A percentile compares a stretch with the other conserved stretches of the same genome.
phyloP scores from a whole-genome alignment of 1,140 invertebrate genomes.

The Xylocopa sonorina region DNA sequence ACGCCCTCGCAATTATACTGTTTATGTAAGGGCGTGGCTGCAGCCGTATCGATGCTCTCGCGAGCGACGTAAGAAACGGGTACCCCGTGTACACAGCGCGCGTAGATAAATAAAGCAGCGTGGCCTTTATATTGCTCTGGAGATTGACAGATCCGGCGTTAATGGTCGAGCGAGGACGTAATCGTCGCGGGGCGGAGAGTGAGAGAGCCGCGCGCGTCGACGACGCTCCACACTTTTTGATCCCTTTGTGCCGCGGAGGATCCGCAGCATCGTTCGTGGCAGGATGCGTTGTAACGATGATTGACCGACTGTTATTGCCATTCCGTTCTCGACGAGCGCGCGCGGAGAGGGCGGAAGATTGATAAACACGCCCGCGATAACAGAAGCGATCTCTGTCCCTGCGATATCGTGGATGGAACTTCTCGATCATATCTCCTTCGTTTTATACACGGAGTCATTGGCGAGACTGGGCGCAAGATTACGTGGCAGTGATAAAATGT shows the following conservation, averaged over 20 bases:
- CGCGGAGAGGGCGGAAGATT: neutral
- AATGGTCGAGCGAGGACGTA: slow-evolving; percentile 37
- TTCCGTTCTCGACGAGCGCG: neutral
- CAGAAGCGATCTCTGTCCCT: no score
- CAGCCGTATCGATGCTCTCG: slow-evolving; percentile 65
- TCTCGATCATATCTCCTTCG: no score
- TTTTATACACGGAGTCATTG: no score
- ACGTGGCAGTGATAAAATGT: no score
- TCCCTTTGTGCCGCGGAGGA: slow-evolving; percentile 24
- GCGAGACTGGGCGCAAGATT: no score
- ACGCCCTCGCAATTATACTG: slow-evolving; percentile 78
- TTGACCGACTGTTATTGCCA: slow-evolving; percentile 53
- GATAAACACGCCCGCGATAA: no score
- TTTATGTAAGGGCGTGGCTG: slow-evolving; percentile 79
- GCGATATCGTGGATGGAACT: no score
- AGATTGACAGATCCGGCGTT: slow-evolving; percentile 64
- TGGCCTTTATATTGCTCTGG: slow-evolving; percentile 67
- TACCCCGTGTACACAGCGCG: slow-evolving; percentile 20
- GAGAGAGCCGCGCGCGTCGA: slow-evolving; percentile 4
- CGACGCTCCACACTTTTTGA: neutral
- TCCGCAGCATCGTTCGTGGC: slow-evolving; percentile 19
- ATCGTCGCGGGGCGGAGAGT: neutral
- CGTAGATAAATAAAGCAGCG: slow-evolving; percentile 68
- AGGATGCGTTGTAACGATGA: slow-evolving; percentile 59
- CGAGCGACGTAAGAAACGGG: neutral